Evolutionary conservation across 2,888 invertebrate species (phyloP).

Genomic region (Gisinianus flammeolus): DNA sequence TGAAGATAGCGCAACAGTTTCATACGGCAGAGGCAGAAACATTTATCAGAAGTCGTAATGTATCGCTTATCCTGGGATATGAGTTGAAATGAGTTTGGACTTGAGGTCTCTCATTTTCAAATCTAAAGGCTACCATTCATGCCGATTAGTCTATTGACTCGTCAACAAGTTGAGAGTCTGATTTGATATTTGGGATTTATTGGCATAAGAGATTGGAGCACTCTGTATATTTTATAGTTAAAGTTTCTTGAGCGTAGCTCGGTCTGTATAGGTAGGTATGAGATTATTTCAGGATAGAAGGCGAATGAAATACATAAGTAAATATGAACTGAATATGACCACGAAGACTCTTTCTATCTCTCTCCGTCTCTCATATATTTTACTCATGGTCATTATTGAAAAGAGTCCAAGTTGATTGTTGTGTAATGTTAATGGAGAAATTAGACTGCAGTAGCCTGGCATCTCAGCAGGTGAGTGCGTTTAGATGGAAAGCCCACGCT

Average conservation of each 20-base stretch:
- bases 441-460: slow-evolving; percentile 31
- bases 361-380: neutral
- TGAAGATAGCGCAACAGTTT: slow-evolving; percentile 8
- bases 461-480: slow-evolving; percentile 39
- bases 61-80: neutral
- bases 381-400: neutral
- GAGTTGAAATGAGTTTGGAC: neutral
- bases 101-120: no score
- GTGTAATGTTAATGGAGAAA: slow-evolving; percentile 30
- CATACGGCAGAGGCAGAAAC: neutral
- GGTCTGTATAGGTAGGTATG: no score
- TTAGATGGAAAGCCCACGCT: slow-evolving; percentile 38
- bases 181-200: no score
- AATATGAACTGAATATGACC: no score
- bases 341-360: no score
- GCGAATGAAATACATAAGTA: no score
- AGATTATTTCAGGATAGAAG: no score
- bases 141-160: no score
- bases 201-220: neutral
- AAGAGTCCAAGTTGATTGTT: slow-evolving; percentile 13
- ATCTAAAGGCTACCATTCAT: no score
- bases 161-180: no score
- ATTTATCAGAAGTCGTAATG: slow-evolving; percentile 14
- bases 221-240: no score
- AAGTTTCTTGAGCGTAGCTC: no score